Evolutionary conservation across 2,797 vertebrate genomes (phyloP).

Genomic region (Chiroxiphia lanceolata): DNA sequence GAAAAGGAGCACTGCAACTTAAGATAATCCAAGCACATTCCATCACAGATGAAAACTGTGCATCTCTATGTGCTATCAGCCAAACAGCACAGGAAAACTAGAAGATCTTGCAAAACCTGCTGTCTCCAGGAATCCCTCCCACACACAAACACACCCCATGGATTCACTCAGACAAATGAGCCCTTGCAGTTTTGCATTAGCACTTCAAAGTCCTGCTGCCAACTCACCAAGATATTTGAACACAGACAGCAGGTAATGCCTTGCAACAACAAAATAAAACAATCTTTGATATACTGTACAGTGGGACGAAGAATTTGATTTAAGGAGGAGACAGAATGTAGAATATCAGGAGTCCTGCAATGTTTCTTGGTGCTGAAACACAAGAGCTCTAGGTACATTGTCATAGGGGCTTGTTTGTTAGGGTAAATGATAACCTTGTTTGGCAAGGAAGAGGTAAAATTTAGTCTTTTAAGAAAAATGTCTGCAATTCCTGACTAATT

Average conservation of each 20-base stretch:
- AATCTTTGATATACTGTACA: neutral
- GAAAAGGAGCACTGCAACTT: neutral
- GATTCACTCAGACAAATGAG: conserved; percentile 59
- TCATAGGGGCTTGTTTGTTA: neutral
- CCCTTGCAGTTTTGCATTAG: conserved; percentile 54
- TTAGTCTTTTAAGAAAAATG: neutral
- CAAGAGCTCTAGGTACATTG: neutral
- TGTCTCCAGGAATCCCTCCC: conserved; percentile 65
- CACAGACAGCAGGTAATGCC: conserved; percentile 4
- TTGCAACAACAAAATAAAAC: neutral
- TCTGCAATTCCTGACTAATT: neutral
- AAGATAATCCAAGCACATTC: conserved; percentile 10
- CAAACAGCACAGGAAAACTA: conserved; percentile 31
- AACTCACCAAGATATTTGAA: conserved; percentile 22
- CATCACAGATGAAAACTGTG: neutral
- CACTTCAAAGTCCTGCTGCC: conserved; percentile 62
- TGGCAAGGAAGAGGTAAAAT: neutral
- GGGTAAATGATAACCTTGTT: neutral
- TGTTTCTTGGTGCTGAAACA: neutral
- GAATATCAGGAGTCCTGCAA: neutral
- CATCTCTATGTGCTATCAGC: conserved; percentile 37
- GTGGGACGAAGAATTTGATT: neutral
- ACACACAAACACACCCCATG: conserved; percentile 52
- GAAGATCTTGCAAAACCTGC: conserved; percentile 67
- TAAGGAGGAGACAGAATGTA: neutral